Evolutionary conservation across 2,888 invertebrate species (phyloP).

Genomic region (Barypeithes pellucidus): DNA sequence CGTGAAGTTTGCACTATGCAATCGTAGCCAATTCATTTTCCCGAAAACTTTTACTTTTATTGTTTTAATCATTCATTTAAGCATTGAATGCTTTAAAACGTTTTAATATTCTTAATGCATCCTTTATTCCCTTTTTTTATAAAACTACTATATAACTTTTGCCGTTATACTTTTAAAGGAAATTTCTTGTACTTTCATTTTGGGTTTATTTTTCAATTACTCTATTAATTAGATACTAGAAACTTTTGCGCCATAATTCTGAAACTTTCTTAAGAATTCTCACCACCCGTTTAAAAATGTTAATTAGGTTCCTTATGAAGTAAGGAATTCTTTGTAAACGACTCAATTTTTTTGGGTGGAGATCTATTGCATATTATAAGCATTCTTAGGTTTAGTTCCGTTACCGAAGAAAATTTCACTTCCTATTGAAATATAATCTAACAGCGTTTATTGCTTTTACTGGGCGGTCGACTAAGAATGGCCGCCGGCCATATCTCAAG

Average conservation of each 20-base stretch:
- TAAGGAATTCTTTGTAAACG: constrained; percentile 1
- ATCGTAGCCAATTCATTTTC: background rate
- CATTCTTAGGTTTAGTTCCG: no score
- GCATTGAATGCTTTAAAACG: background rate
- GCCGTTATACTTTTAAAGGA: constrained; percentile 13
- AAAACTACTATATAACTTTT: constrained; percentile 25
- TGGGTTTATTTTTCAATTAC: constrained; percentile 26
- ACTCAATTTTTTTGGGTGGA: background rate
- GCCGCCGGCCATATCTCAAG: no score
- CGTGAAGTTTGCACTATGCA: background rate
- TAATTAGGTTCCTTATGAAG: constrained; percentile 21
- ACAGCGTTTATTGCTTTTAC: no score
- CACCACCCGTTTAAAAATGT: constrained; percentile 4
- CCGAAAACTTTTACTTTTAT: background rate
- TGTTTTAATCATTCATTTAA: constrained; percentile 2
- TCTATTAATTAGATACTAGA: constrained; percentile 27
- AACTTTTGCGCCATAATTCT: constrained; percentile 25
- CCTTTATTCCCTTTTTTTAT: background rate
- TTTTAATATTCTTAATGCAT: constrained; percentile 11
- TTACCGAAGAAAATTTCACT: no score
- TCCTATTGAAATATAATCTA: no score
- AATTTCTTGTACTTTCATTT: constrained; percentile 25
- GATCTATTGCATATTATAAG: no score
- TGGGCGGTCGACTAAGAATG: no score
- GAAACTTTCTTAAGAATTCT: constrained; percentile 37